Evolutionary conservation across 23 tunicate genomes (phyloP).

Genomic region (Trididemnum clinides): DNA sequence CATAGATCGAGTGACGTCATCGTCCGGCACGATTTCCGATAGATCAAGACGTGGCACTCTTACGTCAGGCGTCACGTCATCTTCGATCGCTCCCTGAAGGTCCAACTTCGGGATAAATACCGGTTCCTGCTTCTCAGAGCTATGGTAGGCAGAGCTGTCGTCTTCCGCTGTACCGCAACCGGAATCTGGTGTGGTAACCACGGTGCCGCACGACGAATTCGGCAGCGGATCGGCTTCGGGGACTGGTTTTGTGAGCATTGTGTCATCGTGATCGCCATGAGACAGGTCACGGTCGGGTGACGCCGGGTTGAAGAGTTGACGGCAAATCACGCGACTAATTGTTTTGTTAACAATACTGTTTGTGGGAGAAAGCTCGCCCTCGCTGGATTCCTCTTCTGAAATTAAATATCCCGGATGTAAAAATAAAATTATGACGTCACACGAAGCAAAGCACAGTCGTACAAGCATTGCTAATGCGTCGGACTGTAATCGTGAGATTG

Average conservation of each 20-base stretch:
- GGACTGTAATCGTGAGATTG: too few relatives aligned
- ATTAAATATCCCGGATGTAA: background rate
- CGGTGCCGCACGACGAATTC: conserved; percentile 5
- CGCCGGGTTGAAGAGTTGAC: conserved; percentile 55
- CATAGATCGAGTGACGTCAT: conserved; percentile 21
- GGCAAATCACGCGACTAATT: conserved; percentile 56
- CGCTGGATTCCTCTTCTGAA: conserved; percentile 14
- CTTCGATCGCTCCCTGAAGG: conserved; percentile 48
- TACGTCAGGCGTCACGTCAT: conserved; percentile 11
- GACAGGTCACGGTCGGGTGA: conserved; percentile 4
- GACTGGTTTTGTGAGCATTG: background rate
- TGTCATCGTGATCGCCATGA: background rate
- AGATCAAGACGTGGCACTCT: conserved; percentile 66
- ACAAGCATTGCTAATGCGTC: too few relatives aligned
- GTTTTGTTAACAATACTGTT: conserved; percentile 37
- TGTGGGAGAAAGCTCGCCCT: background rate
- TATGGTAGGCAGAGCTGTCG: background rate
- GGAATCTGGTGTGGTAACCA: conserved; percentile 85
- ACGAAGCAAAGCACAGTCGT: too few relatives aligned
- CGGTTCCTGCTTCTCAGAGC: background rate
- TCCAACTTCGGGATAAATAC: conserved; percentile 72
- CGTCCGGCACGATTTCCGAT: conserved; percentile 51
- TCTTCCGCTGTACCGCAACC: conserved; percentile 81
- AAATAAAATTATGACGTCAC: background rate
- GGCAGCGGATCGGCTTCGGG: background rate